These are phyloP conservation scores for Lasioglossum zephyrum DNA, from an alignment of 2,888 invertebrate genomes.

Conservation along the genomic window DNA sequence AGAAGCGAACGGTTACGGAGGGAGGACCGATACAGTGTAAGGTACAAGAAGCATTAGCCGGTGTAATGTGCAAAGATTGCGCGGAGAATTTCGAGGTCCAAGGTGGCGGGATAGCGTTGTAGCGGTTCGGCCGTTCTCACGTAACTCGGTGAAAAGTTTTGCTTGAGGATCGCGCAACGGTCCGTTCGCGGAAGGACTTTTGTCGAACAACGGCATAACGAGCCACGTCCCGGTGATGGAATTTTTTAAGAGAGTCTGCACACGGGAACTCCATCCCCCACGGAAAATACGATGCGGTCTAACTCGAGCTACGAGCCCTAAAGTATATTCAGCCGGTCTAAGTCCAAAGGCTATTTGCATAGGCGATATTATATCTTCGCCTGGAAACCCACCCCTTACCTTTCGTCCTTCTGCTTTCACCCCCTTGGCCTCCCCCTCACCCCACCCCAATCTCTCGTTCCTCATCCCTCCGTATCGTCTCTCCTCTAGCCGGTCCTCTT, in stretches of 20 bases:
- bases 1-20: neutral
- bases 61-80: constrained; percentile 15
- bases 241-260: constrained; percentile 65
- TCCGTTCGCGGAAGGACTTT: constrained; percentile 39
- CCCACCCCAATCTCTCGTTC: constrained; percentile 53
- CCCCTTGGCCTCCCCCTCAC: constrained; percentile 60
- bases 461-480: constrained; percentile 51
- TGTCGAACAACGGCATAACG: constrained; percentile 57
- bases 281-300: constrained; percentile 68
- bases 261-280: constrained; percentile 37
- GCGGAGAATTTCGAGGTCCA: constrained; percentile 17
- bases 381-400: constrained; percentile 65
- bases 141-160: constrained; percentile 55
- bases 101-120: neutral
- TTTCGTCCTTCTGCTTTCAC: constrained; percentile 22
- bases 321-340: constrained; percentile 83
- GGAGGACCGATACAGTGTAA: neutral
- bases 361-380: constrained; percentile 83
- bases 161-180: constrained; percentile 25
- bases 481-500: constrained; percentile 60
- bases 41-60: neutral
- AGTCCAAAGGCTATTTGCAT: constrained; percentile 84
- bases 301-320: constrained; percentile 71
- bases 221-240: constrained; percentile 62
- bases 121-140: constrained; percentile 34